Percentiles rank a stretch among this genome's conserved stretches.
These are phyloP conservation scores for Silurus glanis DNA, from an alignment of 2,113 vertebrate genomes.

Conservation along the genomic window DNA sequence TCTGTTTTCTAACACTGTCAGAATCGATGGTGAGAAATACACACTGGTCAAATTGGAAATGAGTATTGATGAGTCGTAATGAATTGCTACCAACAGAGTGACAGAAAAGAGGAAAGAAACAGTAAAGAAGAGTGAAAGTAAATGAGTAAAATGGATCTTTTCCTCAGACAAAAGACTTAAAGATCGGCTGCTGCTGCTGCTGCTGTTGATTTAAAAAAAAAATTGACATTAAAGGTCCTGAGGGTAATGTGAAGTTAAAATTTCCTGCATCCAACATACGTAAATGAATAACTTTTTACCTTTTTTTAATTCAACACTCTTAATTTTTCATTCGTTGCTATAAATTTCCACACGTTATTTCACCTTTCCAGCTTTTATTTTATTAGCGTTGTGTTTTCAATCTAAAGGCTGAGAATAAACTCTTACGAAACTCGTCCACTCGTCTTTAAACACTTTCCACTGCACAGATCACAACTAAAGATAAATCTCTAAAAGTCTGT, in stretches of 20 bases:
- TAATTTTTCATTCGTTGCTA: not conserved
- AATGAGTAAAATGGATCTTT: not conserved
- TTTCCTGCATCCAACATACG: not conserved
- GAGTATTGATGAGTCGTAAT: constrained; percentile 57
- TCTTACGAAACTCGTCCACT: not conserved
- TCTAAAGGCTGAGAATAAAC: not conserved
- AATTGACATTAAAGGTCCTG: not conserved
- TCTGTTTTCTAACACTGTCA: constrained; percentile 72
- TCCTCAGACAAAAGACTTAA: not conserved
- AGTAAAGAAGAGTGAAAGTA: not conserved
- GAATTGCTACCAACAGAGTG: constrained; percentile 9
- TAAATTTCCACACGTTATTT: not conserved
- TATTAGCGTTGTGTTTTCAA: not conserved
- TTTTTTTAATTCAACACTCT: not conserved
- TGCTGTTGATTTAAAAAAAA: not conserved
- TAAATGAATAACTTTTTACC: not conserved
- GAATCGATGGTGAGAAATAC: constrained; percentile 67
- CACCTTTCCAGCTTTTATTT: not conserved
- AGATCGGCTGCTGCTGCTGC: not conserved
- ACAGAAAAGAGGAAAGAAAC: not conserved
- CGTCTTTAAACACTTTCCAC: not conserved
- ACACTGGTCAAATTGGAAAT: constrained; percentile 70
- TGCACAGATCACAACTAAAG: not conserved
- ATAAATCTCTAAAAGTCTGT: not conserved
- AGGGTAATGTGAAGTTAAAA: not conserved